These are phyloP conservation scores for Dione juno DNA, from an alignment of 2,888 invertebrate genomes.

Conservation along the genomic window DNA sequence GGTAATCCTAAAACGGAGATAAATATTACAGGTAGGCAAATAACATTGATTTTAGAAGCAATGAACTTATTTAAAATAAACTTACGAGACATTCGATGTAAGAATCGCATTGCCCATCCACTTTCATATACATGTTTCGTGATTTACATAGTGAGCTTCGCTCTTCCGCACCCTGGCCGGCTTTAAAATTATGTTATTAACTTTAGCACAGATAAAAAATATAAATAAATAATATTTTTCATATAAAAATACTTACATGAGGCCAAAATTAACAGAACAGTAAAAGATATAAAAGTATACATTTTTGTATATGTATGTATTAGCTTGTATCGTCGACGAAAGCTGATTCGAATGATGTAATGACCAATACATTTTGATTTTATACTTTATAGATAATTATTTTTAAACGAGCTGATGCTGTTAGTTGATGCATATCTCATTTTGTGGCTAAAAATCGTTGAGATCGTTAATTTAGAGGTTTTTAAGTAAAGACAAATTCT, in stretches of 20 bases:
- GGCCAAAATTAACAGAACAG: constrained; percentile 33
- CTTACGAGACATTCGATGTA: constrained; percentile 86
- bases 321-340: not conserved
- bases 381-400: constrained; percentile 26
- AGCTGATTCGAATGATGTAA: constrained; percentile 17
- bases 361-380: constrained; percentile 6
- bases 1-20: constrained; percentile 82
- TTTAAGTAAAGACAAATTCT: constrained; percentile 1
- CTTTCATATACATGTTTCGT: constrained; percentile 85
- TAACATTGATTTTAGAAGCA: not conserved
- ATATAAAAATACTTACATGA: constrained; percentile 41
- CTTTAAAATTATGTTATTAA: not conserved
- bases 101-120: constrained; percentile 86
- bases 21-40: not conserved
- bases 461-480: constrained; percentile 19
- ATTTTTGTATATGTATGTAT: constrained; percentile 32
- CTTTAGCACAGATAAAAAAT: not conserved
- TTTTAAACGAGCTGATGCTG: constrained; percentile 26
- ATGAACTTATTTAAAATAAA: constrained; percentile 15
- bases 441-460: constrained; percentile 23
- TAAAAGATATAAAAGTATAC: constrained; percentile 37
- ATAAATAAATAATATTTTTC: not conserved
- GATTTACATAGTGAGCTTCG: constrained; percentile 27
- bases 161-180: constrained; percentile 22
- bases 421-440: not conserved